phyloP scores from a whole-genome alignment of 1,140 invertebrate species.

The Littorina saxatilis region DNA sequence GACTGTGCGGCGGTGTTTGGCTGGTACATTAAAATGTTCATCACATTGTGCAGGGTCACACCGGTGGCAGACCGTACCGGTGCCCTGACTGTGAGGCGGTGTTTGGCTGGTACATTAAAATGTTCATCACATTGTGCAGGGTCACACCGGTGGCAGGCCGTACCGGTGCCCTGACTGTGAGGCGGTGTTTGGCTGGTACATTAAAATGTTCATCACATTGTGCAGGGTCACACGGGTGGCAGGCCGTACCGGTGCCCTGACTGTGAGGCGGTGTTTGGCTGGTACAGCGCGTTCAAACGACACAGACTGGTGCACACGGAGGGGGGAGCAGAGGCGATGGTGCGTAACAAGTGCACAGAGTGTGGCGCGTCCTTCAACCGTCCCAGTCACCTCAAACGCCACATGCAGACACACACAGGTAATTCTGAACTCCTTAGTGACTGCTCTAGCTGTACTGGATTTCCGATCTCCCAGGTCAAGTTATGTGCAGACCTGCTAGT shows the following conservation, averaged over 20 bases:
- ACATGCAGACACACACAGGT: constrained; percentile 24
- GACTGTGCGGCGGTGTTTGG: too few relatives aligned
- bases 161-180: constrained; percentile 37
- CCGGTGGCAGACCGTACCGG: too few relatives aligned
- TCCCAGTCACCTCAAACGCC: constrained; percentile 12
- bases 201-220: too few relatives aligned
- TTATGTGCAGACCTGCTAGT: too few relatives aligned
- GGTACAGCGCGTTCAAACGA: constrained; percentile 2
- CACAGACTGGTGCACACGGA: constrained; percentile 9
- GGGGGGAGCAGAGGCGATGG: neutral
- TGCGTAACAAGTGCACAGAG: constrained; percentile 3
- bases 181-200: constrained; percentile 37
- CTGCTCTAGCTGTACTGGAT: constrained; percentile 90
- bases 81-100: too few relatives aligned
- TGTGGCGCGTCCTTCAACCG: constrained; percentile 11
- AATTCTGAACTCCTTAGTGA: neutral
- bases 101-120: too few relatives aligned
- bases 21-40: too few relatives aligned
- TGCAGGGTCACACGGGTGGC: constrained; percentile 27
- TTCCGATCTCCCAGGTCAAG: too few relatives aligned
- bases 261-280: constrained; percentile 41
- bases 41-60: too few relatives aligned
- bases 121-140: too few relatives aligned
- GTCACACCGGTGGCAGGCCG: constrained; percentile 32
- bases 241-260: constrained; percentile 36